A percentile compares a stretch with the other conserved stretches of the same genome.
Evolutionary conservation across 2,113 vertebrate genomes (phyloP).

Genomic region (Notarius lentiginosus): DNA sequence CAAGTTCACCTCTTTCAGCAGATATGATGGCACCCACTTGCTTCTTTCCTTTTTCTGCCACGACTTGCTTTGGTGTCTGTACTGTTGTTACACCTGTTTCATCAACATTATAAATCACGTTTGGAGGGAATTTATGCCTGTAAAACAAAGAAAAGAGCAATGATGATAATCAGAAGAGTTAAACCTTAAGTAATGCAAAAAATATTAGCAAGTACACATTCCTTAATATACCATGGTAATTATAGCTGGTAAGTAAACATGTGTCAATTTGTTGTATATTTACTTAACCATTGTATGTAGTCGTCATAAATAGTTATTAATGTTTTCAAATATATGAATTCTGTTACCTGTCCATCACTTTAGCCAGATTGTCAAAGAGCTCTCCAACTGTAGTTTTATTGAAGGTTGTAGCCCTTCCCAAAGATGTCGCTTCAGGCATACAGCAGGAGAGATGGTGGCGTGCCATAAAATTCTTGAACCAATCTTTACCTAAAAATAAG

Average conservation of each 20-base stretch:
- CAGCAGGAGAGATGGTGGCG: no score
- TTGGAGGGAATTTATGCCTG: slow-evolving; percentile 13
- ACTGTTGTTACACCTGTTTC: slow-evolving; percentile 3
- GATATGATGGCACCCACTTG: slow-evolving; percentile 50
- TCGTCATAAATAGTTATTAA: neutral
- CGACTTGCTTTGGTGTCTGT: neutral
- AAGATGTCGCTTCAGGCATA: slow-evolving; percentile 36
- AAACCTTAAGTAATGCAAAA: slow-evolving; percentile 27
- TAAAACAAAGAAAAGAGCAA: slow-evolving; percentile 17
- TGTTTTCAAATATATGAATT: slow-evolving; percentile 19
- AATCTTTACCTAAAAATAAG: neutral
- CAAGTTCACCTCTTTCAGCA: slow-evolving; percentile 50
- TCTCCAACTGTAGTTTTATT: slow-evolving; percentile 36
- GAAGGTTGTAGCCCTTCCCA: slow-evolving; percentile 17
- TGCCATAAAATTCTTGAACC: neutral
- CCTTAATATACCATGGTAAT: no score
- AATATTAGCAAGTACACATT: neutral
- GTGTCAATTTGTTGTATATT: no score
- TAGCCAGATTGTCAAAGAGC: slow-evolving; percentile 46
- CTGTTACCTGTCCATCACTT: slow-evolving; percentile 32
- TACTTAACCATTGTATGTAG: slow-evolving; percentile 7
- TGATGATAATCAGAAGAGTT: slow-evolving; percentile 1
- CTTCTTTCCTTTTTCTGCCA: slow-evolving; percentile 38
- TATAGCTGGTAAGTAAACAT: no score
- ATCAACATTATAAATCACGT: neutral